A percentile compares a stretch with the other conserved stretches of the same genome.
Evolutionary conservation across 2,113 vertebrate genomes (phyloP).

Genomic region (Scomber scombrus): DNA sequence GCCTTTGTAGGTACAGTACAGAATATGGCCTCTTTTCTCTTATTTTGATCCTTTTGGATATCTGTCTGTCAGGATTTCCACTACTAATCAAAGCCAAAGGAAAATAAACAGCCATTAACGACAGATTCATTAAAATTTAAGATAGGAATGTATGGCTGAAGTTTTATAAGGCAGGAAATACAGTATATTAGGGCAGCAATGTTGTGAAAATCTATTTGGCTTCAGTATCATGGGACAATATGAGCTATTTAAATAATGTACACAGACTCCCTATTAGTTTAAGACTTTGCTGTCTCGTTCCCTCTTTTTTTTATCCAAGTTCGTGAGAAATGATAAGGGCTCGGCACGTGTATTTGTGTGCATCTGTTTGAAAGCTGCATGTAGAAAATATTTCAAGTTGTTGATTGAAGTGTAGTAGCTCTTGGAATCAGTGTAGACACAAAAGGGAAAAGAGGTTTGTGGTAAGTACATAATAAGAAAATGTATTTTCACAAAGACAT

Average conservation of each 20-base stretch:
- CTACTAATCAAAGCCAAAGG: conserved; percentile 40
- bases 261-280: conserved; percentile 24
- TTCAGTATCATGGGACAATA: conserved; percentile 60
- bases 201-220: conserved; percentile 72
- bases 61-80: conserved; percentile 56
- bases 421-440: conserved; percentile 47
- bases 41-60: conserved; percentile 60
- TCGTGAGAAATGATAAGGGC: conserved; percentile 29
- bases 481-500: conserved; percentile 55
- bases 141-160: conserved; percentile 78
- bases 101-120: conserved; percentile 52
- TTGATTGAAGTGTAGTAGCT: conserved; percentile 48
- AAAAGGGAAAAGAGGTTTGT: conserved; percentile 41
- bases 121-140: conserved; percentile 56
- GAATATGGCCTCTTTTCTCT: conserved; percentile 72
- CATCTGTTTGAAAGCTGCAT: conserved; percentile 52
- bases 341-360: conserved; percentile 50
- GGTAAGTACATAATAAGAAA: conserved; percentile 33
- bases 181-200: conserved; percentile 57
- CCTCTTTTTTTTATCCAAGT: conserved; percentile 18
- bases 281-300: conserved; percentile 31
- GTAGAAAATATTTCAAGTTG: conserved; percentile 67
- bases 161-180: conserved; percentile 79
- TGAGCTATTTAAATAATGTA: conserved; percentile 44
- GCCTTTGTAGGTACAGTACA: conserved; percentile 74